A percentile compares a stretch with the other conserved stretches of the same genome.
Conservation (phyloP, 2,113 vertebrate species). For the Verasper variegatus region DNA sequence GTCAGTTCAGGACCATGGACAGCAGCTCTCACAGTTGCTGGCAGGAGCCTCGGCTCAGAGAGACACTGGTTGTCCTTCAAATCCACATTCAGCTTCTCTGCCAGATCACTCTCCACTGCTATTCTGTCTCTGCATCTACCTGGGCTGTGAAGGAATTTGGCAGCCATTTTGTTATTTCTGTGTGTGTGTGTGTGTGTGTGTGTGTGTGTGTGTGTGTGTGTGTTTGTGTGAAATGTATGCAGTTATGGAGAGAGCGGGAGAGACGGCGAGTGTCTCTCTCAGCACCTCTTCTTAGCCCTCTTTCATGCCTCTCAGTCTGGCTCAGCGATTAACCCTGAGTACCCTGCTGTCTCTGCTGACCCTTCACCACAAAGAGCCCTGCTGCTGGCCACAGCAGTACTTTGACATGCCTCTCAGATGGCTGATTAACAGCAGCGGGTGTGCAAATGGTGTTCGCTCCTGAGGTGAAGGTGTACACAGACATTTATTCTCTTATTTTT, state of each 20-base stretch:
- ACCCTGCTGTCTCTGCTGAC: slow-evolving; percentile 59
- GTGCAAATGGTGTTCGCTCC: slow-evolving; percentile 56
- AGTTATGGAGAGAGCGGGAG: slow-evolving; percentile 62
- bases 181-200: slow-evolving; percentile 8
- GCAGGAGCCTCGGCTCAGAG: slow-evolving; percentile 35
- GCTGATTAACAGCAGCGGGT: slow-evolving; percentile 64
- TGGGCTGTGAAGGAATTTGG: slow-evolving; percentile 33
- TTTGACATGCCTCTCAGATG: slow-evolving; percentile 62
- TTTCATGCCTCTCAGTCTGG: slow-evolving; percentile 78
- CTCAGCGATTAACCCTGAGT: slow-evolving; percentile 79
- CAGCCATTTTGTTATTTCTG: slow-evolving; percentile 65
- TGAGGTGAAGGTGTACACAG: slow-evolving; percentile 49
- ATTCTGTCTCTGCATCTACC: slow-evolving; percentile 14
- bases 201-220: slow-evolving; percentile 2
- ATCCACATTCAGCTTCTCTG: slow-evolving; percentile 26
- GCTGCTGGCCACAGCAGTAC: slow-evolving; percentile 47
- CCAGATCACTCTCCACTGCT: slow-evolving; percentile 45
- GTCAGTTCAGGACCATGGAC: slow-evolving; percentile 73
- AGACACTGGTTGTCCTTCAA: slow-evolving; percentile 58
- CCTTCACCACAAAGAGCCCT: slow-evolving; percentile 55
- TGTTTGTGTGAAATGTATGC: slow-evolving; percentile 49
- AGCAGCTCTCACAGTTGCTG: slow-evolving; percentile 51
- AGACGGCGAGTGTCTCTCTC: slow-evolving; percentile 73
- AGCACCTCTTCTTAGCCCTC: slow-evolving; percentile 69
- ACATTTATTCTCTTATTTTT: background rate